Conservation (phyloP, 2,888 invertebrate species). For the Strigamia crassipes region DNA sequence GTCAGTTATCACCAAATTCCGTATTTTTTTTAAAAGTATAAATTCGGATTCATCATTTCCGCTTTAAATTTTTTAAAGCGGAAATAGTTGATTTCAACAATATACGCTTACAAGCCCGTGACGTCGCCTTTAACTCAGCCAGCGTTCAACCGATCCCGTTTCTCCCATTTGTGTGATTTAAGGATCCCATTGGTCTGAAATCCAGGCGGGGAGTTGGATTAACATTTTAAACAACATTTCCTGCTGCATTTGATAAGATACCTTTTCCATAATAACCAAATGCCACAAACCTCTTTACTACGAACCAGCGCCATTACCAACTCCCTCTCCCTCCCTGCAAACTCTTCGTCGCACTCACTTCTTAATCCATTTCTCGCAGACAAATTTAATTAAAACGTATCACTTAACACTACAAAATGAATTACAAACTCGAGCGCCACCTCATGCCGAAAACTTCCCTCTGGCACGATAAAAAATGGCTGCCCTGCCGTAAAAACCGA, state of each 20-base stretch:
- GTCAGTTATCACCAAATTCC: too few species aligned
- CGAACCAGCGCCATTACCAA: constrained; percentile 16
- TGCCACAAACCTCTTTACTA: neutral
- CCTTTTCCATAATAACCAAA: constrained; percentile 21
- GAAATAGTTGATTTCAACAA: neutral
- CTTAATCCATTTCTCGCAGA: constrained; percentile 21
- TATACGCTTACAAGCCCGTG: neutral
- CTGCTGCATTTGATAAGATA: constrained; percentile 21
- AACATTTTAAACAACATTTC: constrained; percentile 21
- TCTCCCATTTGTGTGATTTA: constrained; percentile 21
- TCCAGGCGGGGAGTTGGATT: constrained; percentile 21
- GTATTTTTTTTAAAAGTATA: too few species aligned
- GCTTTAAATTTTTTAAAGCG: neutral
- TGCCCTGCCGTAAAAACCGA: constrained; percentile 6
- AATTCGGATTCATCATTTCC: too few species aligned
- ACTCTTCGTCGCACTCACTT: constrained; percentile 10
- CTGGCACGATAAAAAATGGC: neutral
- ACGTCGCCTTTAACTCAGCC: constrained; percentile 16
- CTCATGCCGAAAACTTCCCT: neutral
- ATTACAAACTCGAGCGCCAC: constrained; percentile 12
- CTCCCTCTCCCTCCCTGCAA: neutral
- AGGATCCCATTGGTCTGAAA: constrained; percentile 16
- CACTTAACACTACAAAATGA: constrained; percentile 16
- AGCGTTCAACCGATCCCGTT: neutral
- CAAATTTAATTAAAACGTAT: constrained; percentile 21